phyloP scores from a whole-genome alignment of 2,113 vertebrate species.

The Hipposideros armiger region DNA sequence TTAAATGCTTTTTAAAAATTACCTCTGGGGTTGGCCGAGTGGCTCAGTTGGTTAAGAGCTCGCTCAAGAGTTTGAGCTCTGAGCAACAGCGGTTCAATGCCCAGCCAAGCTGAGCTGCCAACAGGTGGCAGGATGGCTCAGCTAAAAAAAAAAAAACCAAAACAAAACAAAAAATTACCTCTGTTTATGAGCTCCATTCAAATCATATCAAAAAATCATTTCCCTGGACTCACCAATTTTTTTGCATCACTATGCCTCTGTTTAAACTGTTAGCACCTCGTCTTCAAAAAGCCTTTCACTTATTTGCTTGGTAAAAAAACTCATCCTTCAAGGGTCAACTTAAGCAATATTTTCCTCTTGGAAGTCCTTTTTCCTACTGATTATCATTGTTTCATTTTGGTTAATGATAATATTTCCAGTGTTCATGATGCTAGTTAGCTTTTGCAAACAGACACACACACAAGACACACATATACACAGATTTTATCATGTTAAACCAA shows the following conservation, averaged over 20 bases:
- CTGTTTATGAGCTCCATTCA: not conserved
- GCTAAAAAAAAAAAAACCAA: no score
- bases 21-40: no score
- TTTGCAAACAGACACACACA: not conserved
- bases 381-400: slow-evolving; percentile 8
- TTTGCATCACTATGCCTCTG: not conserved
- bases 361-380: not conserved
- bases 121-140: no score
- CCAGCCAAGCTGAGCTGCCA: no score
- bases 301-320: not conserved
- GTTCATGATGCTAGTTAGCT: not conserved
- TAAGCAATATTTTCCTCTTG: not conserved
- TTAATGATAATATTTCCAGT: not conserved
- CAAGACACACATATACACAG: not conserved
- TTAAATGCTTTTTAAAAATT: slow-evolving; percentile 7
- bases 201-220: not conserved
- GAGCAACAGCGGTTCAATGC: no score
- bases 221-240: not conserved
- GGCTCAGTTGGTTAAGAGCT: no score
- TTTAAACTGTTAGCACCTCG: not conserved
- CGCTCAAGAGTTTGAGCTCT: no score
- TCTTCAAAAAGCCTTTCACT: not conserved
- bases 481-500: not conserved
- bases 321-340: not conserved
- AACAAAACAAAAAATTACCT: no score